Evolutionary conservation across 2,113 vertebrate species (phyloP).

Genomic region (Aspidoscelis tigris): DNA sequence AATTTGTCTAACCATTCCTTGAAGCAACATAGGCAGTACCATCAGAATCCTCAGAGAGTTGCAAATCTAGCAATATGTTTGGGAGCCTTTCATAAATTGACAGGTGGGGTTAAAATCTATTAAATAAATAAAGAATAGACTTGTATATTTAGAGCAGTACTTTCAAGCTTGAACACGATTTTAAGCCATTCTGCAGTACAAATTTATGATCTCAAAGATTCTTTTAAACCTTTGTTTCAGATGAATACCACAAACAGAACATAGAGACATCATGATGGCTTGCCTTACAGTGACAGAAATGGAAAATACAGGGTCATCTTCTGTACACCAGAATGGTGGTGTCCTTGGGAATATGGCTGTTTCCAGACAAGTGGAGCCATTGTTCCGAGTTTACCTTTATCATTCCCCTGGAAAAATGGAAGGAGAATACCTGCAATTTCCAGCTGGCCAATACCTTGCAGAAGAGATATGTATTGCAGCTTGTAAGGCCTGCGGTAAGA

Average conservation of each 20-base stretch:
- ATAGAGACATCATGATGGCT: slow-evolving; percentile 82
- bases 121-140: too few relatives aligned
- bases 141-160: too few relatives aligned
- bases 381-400: slow-evolving; percentile 87
- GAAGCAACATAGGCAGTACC: too few relatives aligned
- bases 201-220: neutral
- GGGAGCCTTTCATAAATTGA: too few relatives aligned
- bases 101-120: too few relatives aligned
- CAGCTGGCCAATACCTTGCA: slow-evolving; percentile 85
- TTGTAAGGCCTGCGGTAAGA: slow-evolving; percentile 92
- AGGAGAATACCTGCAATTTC: slow-evolving; percentile 78
- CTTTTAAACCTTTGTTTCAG: slow-evolving; percentile 54
- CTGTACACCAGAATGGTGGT: slow-evolving; percentile 75
- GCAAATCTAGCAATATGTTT: too few relatives aligned
- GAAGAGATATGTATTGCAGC: slow-evolving; percentile 91
- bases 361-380: slow-evolving; percentile 72
- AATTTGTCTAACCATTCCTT: too few relatives aligned
- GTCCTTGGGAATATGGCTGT: slow-evolving; percentile 62
- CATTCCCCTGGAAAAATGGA: slow-evolving; percentile 74
- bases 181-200: too few relatives aligned
- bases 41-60: too few relatives aligned
- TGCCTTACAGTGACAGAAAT: slow-evolving; percentile 87
- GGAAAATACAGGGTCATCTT: slow-evolving; percentile 73
- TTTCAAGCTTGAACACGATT: too few relatives aligned
- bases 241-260: slow-evolving; percentile 67